Evolutionary conservation across 2,888 invertebrate species (phyloP).

Genomic region (Lithophane leautieri): DNA sequence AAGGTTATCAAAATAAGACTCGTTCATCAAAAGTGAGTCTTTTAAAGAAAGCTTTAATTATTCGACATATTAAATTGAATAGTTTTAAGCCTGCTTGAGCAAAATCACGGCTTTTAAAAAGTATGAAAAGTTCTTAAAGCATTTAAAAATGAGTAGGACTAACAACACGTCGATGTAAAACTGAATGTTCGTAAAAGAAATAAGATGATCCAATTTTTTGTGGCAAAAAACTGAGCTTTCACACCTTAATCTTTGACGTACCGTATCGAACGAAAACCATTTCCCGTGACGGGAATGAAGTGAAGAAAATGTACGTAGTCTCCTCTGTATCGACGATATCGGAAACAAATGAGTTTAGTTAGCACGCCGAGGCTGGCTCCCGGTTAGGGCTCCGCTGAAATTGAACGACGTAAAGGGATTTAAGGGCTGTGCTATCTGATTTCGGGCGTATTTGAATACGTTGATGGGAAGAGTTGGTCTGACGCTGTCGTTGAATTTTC

Average conservation of each 20-base stretch:
- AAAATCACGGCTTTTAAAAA: not conserved
- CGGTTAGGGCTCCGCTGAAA: conserved; percentile 55
- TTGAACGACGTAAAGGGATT: conserved; percentile 59
- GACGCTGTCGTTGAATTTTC: conserved; percentile 22
- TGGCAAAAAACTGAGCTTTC: not conserved
- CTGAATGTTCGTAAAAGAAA: too few species aligned
- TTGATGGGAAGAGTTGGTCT: conserved; percentile 23
- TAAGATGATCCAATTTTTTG: too few species aligned
- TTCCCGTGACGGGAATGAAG: conserved; percentile 72
- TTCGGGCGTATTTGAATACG: conserved; percentile 56
- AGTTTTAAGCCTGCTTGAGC: not conserved
- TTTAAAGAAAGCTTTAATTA: not conserved
- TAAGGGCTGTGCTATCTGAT: conserved; percentile 56
- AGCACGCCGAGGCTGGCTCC: conserved; percentile 60
- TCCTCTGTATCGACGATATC: conserved; percentile 72
- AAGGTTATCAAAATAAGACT: not conserved
- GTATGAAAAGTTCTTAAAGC: not conserved
- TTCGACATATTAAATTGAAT: not conserved
- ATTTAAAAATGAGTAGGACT: too few species aligned
- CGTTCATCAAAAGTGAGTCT: not conserved
- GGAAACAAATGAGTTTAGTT: conserved; percentile 78
- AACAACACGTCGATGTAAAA: not conserved
- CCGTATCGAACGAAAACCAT: conserved; percentile 68
- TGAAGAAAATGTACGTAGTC: conserved; percentile 73
- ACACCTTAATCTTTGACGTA: conserved; percentile 59